Evolutionary conservation across 1,140 invertebrate species (phyloP), one percentile per base, ranked within the genome.

Genomic region (Papilio dardanus): DNA sequence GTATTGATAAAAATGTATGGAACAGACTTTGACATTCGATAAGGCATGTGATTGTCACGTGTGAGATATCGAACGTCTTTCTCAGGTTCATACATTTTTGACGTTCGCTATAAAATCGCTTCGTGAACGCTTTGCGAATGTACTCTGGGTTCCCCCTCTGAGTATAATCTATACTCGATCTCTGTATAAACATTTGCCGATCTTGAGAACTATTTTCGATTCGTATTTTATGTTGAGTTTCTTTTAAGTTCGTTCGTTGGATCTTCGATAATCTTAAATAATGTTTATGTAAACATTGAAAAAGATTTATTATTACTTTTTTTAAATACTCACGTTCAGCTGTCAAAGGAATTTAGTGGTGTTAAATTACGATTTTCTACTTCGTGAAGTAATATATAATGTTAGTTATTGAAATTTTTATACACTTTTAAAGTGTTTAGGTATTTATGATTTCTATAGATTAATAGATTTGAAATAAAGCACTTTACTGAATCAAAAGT

Each of bases 361-460:
- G 30, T 50, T 24, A 30, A 40, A 71, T 71, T 71, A 46, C 19
- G 54, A 58, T 28, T 58, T 19, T 30, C 35, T 30, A 30, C n/a
- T 66, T 66, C 30, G 35, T 66, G 16, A 35, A 66, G 62, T 19
- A 33, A 66, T 19, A 30, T 62, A 28, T 62, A 28, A 19, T 19
- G 54, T 12, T 62, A 58, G 19, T 21, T 28, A 21, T 28, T 58
- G 21, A 10, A 28, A 28, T 21, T 30, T 62, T 30, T 12, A 30
- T 10, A 7, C 14, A 16, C 0, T 1, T 28, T 62, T 28, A 28
- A 30, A 10, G 50, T 33, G 40, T 42, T 77, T 75, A 74, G 37
- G 74, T 77, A 76, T 77, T 46, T 75, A 74, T 79, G 37, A 30
- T 66, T 74, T 71, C n/a, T 42, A 46, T 50, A 16, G 31, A 50